phyloP scores from a whole-genome alignment of 2,888 invertebrate genomes.

The Cactoblastis cactorum region DNA sequence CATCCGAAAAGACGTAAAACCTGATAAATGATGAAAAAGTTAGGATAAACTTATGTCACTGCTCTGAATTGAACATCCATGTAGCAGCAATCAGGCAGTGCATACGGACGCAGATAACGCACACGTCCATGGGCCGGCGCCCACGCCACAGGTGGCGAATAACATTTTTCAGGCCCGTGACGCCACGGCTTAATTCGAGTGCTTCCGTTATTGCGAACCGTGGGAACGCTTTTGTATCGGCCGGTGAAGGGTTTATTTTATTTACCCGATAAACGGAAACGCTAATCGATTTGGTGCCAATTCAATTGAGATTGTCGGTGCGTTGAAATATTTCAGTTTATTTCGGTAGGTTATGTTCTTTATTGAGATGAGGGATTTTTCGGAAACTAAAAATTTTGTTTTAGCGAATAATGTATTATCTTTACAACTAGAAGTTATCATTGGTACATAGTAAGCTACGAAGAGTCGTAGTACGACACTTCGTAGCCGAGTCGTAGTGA shows the following conservation, averaged over 20 bases:
- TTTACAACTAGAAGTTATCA: too few species aligned
- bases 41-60: slow-evolving; percentile 2
- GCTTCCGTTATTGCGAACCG: slow-evolving; percentile 65
- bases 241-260: slow-evolving; percentile 19
- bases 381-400: too few species aligned
- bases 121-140: slow-evolving; percentile 69
- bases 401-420: too few species aligned
- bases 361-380: too few species aligned
- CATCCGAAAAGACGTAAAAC: too few species aligned
- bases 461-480: not conserved
- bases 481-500: not conserved
- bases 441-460: not conserved
- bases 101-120: slow-evolving; percentile 71
- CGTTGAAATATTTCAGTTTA: not conserved
- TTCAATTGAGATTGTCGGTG: not conserved
- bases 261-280: not conserved
- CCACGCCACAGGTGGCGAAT: slow-evolving; percentile 74
- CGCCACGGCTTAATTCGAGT: slow-evolving; percentile 62
- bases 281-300: slow-evolving; percentile 11
- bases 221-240: slow-evolving; percentile 42
- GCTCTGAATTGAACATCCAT: slow-evolving; percentile 35
- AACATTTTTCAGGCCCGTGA: slow-evolving; percentile 74
- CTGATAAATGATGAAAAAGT: not conserved
- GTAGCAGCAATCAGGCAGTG: slow-evolving; percentile 42
- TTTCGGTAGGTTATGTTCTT: too few species aligned